These are phyloP conservation scores for Conus canariensis DNA, from an alignment of 2,888 invertebrate species.

Conservation along the genomic window DNA sequence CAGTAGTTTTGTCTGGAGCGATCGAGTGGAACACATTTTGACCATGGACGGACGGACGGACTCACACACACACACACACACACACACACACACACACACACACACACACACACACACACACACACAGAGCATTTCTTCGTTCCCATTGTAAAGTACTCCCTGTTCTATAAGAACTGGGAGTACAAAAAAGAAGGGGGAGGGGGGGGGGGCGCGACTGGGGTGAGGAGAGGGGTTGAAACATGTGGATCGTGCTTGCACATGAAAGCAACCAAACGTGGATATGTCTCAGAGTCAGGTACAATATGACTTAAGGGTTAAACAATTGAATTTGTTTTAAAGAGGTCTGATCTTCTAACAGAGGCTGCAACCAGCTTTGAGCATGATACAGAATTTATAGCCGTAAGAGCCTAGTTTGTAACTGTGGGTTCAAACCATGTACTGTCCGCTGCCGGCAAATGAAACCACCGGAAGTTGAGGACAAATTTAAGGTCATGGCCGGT, in stretches of 20 bases:
- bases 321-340: not conserved
- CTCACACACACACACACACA: slow-evolving; percentile 20
- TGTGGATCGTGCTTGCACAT: not conserved
- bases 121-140: not conserved
- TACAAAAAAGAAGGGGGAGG: too few species aligned
- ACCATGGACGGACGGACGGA: not conserved
- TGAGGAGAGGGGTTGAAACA: too few species aligned
- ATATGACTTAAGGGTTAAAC: not conserved
- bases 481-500: slow-evolving; percentile 23
- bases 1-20: not conserved
- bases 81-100: slow-evolving; percentile 12
- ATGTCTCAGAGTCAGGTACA: too few species aligned
- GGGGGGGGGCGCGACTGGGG: too few species aligned
- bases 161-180: not conserved
- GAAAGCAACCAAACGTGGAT: not conserved
- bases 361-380: not conserved
- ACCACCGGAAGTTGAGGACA: slow-evolving; percentile 26
- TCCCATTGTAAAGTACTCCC: not conserved
- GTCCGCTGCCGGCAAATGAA: not conserved
- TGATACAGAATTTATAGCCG: not conserved
- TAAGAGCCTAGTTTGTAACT: not conserved
- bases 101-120: not conserved
- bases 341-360: too few species aligned
- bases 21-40: not conserved
- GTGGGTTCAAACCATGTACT: too few species aligned